Evolutionary conservation across 2,888 invertebrate species (phyloP), one percentile per base, ranked within the genome.

Genomic region (Leucophora obtusa): DNA sequence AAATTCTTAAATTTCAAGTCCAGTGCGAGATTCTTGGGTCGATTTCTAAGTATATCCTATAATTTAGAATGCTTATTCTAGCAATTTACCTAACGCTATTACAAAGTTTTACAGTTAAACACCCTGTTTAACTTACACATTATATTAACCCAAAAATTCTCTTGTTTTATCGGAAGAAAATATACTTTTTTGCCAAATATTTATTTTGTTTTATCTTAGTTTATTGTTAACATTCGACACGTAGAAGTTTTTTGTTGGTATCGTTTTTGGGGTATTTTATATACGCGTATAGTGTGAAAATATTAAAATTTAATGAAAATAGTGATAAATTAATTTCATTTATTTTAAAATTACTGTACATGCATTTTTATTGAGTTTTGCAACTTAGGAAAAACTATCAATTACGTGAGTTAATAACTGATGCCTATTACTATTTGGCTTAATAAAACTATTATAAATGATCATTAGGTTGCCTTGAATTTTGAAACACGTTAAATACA

Each of bases 221-320:
- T 77, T 38, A 77, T 81, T 77, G 77, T 81, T 81, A 77, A 71
- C 73, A 77, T 77, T 81, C 81, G 81, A 81, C 81, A 77, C 62
- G 77, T 80, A 68, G 51, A 77, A 70, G 43, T 73, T 68, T 56
- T 71, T 35, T 21, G 18, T 75, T 71, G 11, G 15, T 47, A n/a
- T 47, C 14, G n/a, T 47, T 47, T 47, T 38, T 47, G n/a, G 43
- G 43, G 6, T 14, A 47, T 14, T n/a, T 14, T 1, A 47, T n/a
- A n/a, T n/a, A n/a, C 43, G 43, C 15, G 43, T 47, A 47, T n/a
- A 10, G n/a, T 47, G n/a, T 47, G n/a, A 47, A 47, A 47, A 47
- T 47, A 47, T 47, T 47, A n/a, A 14, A 47, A 47, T 47, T 47
- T 1, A n/a, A 47, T n/a, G 43, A 47, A n/a, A 47, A 47, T 14